These are phyloP conservation scores for Tillus elongatus DNA, from an alignment of 2,888 invertebrate species.

Conservation along the genomic window DNA sequence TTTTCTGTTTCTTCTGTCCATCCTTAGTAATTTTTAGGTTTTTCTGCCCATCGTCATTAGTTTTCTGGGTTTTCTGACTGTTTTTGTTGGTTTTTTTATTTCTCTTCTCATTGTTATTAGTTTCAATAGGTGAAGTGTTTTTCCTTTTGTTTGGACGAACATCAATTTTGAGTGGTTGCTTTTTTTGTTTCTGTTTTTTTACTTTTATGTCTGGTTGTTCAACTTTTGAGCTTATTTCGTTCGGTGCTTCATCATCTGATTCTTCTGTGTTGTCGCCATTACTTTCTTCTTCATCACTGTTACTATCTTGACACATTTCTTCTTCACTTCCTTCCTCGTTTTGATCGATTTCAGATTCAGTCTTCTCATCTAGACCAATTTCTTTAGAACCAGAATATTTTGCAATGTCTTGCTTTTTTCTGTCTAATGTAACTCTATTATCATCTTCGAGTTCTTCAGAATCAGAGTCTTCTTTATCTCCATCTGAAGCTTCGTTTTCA, in stretches of 20 bases:
- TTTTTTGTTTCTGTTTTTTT: constrained; percentile 24
- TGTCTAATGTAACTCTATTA: too few species aligned
- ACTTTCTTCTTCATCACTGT: too few species aligned
- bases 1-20: constrained; percentile 9
- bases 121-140: constrained; percentile 7
- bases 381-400: not conserved
- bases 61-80: constrained; percentile 9
- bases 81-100: constrained; percentile 12
- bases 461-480: not conserved
- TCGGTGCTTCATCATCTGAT: constrained; percentile 14
- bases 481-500: not conserved
- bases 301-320: too few species aligned
- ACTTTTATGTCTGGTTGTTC: constrained; percentile 20
- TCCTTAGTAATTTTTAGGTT: not conserved
- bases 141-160: constrained; percentile 12
- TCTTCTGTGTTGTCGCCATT: too few species aligned
- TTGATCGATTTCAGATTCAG: constrained; percentile 1
- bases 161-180: constrained; percentile 24
- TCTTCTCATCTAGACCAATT: not conserved
- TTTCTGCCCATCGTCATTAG: constrained; percentile 9
- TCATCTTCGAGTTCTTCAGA: constrained; percentile 10
- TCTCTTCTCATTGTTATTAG: constrained; percentile 6
- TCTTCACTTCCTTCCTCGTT: constrained; percentile 9
- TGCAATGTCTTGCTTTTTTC: constrained; percentile 3
- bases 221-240: constrained; percentile 24